Conservation (phyloP, 2,888 invertebrate genomes). For the Exephanes ischioxanthus region DNA sequence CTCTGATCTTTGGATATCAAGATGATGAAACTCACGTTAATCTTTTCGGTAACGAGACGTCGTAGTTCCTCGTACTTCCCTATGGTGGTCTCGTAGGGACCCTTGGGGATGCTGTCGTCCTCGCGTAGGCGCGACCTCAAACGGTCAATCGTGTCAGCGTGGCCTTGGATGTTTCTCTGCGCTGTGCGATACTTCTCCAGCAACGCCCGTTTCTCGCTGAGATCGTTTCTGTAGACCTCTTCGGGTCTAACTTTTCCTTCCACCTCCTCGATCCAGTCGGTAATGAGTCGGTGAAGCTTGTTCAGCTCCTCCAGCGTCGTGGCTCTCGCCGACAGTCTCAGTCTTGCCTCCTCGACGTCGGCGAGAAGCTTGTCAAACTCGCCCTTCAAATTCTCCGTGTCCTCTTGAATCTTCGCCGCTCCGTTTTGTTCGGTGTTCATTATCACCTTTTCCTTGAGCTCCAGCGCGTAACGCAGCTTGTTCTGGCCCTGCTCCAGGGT, state of each 20-base stretch:
- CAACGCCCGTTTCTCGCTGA: conserved; percentile 96
- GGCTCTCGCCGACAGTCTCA: conserved; percentile 90
- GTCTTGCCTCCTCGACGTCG: conserved; percentile 93
- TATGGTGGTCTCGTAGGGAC: conserved; percentile 90
- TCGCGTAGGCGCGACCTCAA: conserved; percentile 91
- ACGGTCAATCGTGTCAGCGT: conserved; percentile 92
- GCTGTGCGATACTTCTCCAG: conserved; percentile 95
- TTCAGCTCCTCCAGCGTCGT: conserved; percentile 94
- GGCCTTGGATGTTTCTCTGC: conserved; percentile 92
- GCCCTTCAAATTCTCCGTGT: conserved; percentile 94
- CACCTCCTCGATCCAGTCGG: conserved; percentile 95
- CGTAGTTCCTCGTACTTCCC: conserved; percentile 90
- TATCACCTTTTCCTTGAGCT: conserved; percentile 96
- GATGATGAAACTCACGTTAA: conserved; percentile 86
- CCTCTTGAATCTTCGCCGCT: conserved; percentile 95
- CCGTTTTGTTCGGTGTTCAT: conserved; percentile 96
- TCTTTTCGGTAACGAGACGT: conserved; percentile 88
- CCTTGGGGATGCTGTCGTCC: conserved; percentile 89
- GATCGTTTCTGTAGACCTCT: conserved; percentile 91
- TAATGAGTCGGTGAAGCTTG: conserved; percentile 92
- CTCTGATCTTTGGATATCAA: not conserved
- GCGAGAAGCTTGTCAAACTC: conserved; percentile 95
- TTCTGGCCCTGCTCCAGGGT: conserved; percentile 97
- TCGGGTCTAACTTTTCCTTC: conserved; percentile 93
- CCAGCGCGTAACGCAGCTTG: conserved; percentile 93